Evolutionary conservation across 2,888 invertebrate genomes (phyloP), one percentile per base, ranked within the genome.

Genomic region (Zhuqinia jingwanae): DNA sequence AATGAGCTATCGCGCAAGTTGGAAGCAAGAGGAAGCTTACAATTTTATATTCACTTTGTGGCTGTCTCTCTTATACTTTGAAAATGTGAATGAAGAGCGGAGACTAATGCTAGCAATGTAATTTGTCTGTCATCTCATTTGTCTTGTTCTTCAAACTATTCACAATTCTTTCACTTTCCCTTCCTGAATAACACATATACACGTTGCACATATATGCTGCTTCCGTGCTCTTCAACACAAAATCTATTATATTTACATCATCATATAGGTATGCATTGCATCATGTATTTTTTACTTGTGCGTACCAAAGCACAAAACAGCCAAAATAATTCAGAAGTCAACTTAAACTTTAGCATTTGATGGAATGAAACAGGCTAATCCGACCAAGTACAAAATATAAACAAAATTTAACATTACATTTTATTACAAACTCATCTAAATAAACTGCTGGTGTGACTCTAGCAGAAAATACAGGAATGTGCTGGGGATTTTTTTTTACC

Each of bases 61-160:
- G 45, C 36, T 36, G 36, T 36, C 36, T 42, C 42, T 36, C 25
- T 47, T 22, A 3, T 8, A 36, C 5, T 17, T 10, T 50, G 47
- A 25, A 47, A 47, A 70, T 13, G 22, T 15, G 45, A 47, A 45
- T 8, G 22, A 42, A 70, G 70, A 70, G 25, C 70, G 70, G 70
- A 70, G 45, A 70, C 70, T 70, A 70, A 70, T 70, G 70, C 47
- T 45, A 70, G 70, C 45, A 70, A 70, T 70, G 47, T 70, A 70
- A 70, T 70, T 70, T 70, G 70, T 47, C 70, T 70, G 70, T 70
- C 70, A 70, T 47, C 70, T 70, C 70, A 70, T 70, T 70, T 70
- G 70, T 70, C 70, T 70, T 45, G 47, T 70, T 47, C 70, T 70
- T 17, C 15, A 70, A 70, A 70, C 47, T 47, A 70, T 70, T 70